Evolutionary conservation across 2,113 vertebrate species (phyloP).

Genomic region (Nestor notabilis): DNA sequence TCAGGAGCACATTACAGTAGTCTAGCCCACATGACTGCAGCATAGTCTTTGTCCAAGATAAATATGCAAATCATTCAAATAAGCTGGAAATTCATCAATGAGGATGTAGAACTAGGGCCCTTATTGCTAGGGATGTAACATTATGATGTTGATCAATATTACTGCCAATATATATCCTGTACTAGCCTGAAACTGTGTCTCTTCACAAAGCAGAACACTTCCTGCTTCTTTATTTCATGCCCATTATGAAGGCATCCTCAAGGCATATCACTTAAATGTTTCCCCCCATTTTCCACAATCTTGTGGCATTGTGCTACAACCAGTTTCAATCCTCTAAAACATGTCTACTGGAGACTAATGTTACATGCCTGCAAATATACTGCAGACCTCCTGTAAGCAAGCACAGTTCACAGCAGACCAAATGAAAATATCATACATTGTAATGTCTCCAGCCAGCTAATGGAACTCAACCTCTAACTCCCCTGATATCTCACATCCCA

Average conservation of each 20-base stretch:
- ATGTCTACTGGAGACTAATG: background rate
- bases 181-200: constrained; percentile 5
- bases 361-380: background rate
- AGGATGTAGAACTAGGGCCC: background rate
- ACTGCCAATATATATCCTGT: background rate
- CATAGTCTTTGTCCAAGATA: background rate
- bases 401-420: background rate
- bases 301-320: background rate
- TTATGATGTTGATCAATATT: background rate
- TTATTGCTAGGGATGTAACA: background rate
- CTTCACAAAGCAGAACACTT: background rate
- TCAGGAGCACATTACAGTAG: constrained; percentile 44
- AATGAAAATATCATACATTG: constrained; percentile 2
- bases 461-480: background rate
- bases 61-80: constrained; percentile 34
- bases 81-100: background rate
- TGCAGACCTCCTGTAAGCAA: background rate
- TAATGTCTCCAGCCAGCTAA: background rate
- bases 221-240: constrained; percentile 1
- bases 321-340: background rate
- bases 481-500: background rate
- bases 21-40: constrained; percentile 30
- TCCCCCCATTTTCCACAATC: background rate
- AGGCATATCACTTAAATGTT: background rate
- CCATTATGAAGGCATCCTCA: background rate